phyloP scores from a whole-genome alignment of 2,113 vertebrate species.

The Festucalex cinctus region DNA sequence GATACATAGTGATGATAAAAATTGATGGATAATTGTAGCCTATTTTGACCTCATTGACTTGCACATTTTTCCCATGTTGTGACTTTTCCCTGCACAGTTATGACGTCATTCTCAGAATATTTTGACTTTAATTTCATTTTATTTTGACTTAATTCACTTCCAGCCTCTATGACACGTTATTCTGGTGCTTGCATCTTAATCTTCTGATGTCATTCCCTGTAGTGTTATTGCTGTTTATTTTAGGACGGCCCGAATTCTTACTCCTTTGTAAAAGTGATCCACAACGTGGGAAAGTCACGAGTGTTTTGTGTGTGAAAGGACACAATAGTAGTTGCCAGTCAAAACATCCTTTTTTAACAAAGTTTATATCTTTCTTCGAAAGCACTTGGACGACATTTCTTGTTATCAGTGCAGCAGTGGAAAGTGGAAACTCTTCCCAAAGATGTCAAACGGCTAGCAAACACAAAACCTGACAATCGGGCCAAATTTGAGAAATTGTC shows the following conservation, averaged over 20 bases:
- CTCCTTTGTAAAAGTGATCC: background rate
- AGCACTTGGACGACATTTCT: background rate
- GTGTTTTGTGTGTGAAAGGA: conserved; percentile 9
- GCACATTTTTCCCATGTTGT: too few species aligned
- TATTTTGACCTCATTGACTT: too few species aligned
- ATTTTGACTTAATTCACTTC: background rate
- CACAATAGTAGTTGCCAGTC: conserved; percentile 5
- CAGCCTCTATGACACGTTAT: too few species aligned
- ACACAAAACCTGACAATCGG: background rate
- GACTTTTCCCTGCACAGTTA: too few species aligned
- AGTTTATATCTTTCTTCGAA: conserved; percentile 5
- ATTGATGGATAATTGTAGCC: too few species aligned
- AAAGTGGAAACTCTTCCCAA: background rate
- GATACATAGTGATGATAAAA: too few species aligned
- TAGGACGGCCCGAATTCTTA: background rate
- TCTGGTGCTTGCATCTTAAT: background rate
- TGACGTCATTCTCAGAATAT: too few species aligned
- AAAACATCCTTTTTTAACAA: conserved; percentile 31
- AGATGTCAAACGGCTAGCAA: background rate
- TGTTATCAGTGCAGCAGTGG: background rate
- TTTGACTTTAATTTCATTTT: background rate
- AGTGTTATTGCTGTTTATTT: background rate
- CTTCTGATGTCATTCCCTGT: background rate
- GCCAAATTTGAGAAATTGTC: background rate
- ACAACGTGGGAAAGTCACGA: background rate